Conservation (phyloP, 1,140 invertebrate genomes). For the Liolophura sinensis region DNA sequence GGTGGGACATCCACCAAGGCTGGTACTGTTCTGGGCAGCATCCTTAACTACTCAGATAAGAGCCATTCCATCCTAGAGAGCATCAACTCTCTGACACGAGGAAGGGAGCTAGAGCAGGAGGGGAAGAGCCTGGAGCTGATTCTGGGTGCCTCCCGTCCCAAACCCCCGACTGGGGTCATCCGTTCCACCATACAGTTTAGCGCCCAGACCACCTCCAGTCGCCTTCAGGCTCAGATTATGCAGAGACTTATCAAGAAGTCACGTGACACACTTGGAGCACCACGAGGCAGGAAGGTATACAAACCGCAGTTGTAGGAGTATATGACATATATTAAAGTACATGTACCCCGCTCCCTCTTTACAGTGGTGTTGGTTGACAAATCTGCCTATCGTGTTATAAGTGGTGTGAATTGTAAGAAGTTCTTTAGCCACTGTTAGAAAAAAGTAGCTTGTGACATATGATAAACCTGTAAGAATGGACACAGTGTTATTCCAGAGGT, state of each 20-base stretch:
- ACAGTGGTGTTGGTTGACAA: no score
- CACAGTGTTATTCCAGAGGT: no score
- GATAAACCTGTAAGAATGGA: no score
- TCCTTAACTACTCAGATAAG: conserved; percentile 53
- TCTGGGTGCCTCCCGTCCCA: conserved; percentile 29
- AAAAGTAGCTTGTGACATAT: background rate
- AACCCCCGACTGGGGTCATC: conserved; percentile 36
- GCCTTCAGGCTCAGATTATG: conserved; percentile 49
- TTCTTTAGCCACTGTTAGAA: no score
- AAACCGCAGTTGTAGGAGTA: background rate
- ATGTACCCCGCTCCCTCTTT: background rate
- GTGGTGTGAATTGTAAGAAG: no score
- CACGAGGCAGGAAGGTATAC: conserved; percentile 50
- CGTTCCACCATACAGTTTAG: conserved; percentile 52
- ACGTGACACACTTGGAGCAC: conserved; percentile 49
- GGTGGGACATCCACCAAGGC: conserved; percentile 44
- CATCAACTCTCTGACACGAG: conserved; percentile 47
- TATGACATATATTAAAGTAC: background rate
- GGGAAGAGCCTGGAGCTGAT: conserved; percentile 23
- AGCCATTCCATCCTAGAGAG: conserved; percentile 46
- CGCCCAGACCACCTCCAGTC: conserved; percentile 50
- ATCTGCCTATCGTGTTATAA: no score
- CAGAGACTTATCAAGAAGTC: conserved; percentile 58
- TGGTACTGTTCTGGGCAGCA: conserved; percentile 47
- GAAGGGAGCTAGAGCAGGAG: conserved; percentile 21